Evolutionary conservation across 1,140 invertebrate genomes (phyloP).

Genomic region (Drosophila eugracilis): DNA sequence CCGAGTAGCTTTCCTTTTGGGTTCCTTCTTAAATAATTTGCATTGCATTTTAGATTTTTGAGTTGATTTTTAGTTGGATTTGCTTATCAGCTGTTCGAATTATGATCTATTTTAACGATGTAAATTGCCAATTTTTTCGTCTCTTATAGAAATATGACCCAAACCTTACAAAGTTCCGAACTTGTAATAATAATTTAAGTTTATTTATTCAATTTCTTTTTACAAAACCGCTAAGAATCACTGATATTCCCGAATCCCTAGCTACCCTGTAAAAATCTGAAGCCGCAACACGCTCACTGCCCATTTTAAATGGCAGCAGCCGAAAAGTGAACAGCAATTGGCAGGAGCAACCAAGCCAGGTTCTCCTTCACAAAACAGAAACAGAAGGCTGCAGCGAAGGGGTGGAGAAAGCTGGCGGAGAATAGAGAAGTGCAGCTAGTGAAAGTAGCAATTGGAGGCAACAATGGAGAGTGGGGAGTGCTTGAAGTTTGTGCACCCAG

Average conservation of each 20-base stretch:
- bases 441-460: conserved; percentile 60
- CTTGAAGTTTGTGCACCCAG: conserved; percentile 77
- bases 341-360: conserved; percentile 12
- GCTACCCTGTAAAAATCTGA: conserved; percentile 14
- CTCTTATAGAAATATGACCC: too few relatives aligned
- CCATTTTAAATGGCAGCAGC: conserved; percentile 60
- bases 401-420: neutral
- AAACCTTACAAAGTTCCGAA: too few relatives aligned
- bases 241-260: neutral
- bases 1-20: too few relatives aligned
- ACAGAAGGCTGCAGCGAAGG: neutral
- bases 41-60: too few relatives aligned
- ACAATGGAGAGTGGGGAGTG: conserved; percentile 48
- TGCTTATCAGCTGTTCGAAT: too few relatives aligned
- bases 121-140: too few relatives aligned
- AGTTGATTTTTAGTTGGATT: too few relatives aligned
- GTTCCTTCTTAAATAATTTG: too few relatives aligned
- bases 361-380: conserved; percentile 25
- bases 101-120: too few relatives aligned
- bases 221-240: neutral
- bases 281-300: conserved; percentile 55
- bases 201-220: too few relatives aligned
- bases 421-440: conserved; percentile 35
- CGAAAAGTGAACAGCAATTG: conserved; percentile 55
- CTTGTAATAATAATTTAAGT: too few relatives aligned